phyloP scores from a whole-genome alignment of 2,113 vertebrate species.

The Apodemus sylvaticus region DNA sequence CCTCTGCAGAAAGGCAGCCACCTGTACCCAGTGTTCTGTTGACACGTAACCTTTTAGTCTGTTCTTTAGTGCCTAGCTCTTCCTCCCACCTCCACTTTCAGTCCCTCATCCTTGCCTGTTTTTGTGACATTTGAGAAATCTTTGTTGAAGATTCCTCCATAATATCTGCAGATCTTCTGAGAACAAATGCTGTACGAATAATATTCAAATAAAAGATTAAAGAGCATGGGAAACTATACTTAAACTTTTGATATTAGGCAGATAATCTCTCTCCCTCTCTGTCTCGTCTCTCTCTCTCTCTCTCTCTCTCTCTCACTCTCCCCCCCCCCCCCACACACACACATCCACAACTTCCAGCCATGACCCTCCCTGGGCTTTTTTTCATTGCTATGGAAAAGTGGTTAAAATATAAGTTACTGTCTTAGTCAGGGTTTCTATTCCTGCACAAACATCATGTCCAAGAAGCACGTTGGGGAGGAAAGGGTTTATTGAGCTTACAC shows the following conservation, averaged over 20 bases:
- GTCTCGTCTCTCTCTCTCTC: background rate
- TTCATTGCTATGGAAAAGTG: conserved; percentile 32
- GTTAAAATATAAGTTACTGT: conserved; percentile 23
- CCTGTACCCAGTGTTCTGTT: background rate
- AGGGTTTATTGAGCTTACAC: too few species aligned
- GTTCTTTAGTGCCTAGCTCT: background rate
- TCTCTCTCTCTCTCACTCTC: background rate
- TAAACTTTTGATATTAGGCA: conserved; percentile 3
- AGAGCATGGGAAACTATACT: background rate
- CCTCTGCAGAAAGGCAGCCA: background rate
- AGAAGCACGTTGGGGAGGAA: too few species aligned
- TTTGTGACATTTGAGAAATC: conserved; percentile 53
- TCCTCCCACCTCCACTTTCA: background rate
- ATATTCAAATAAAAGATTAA: conserved; percentile 34
- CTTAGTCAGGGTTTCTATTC: too few species aligned
- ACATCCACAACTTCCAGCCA: conserved; percentile 29
- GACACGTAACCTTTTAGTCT: background rate
- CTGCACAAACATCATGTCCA: too few species aligned
- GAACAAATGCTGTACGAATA: conserved; percentile 27
- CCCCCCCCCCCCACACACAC: too few species aligned
- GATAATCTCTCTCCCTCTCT: conserved; percentile 32
- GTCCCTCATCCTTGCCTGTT: background rate
- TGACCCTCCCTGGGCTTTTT: background rate
- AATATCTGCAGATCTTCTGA: conserved; percentile 29
- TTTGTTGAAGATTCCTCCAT: conserved; percentile 18